Percentiles rank a stretch among this genome's conserved stretches.
Conservation (phyloP, 1,140 invertebrate species). For the Holcopasites calliopsidis region DNA sequence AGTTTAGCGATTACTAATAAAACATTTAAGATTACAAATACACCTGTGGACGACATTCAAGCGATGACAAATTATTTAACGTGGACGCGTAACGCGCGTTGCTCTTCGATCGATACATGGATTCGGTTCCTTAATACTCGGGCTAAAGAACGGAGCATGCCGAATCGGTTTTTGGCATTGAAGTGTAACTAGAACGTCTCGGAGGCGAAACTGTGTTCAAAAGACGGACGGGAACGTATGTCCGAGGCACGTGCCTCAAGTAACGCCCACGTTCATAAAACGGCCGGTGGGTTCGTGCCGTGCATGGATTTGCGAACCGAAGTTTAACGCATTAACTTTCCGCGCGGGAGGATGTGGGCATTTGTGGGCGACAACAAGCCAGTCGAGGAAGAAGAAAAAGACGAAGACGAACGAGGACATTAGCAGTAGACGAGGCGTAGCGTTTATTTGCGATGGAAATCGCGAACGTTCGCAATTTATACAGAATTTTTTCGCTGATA, state of each 20-base stretch:
- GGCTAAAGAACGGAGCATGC: not conserved
- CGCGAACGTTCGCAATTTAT: not conserved
- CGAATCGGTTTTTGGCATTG: constrained; percentile 43
- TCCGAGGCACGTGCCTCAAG: constrained; percentile 70
- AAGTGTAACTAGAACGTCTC: constrained; percentile 46
- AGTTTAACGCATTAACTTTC: constrained; percentile 74
- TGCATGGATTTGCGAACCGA: constrained; percentile 75
- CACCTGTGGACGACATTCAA: not conserved
- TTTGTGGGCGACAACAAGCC: constrained; percentile 64
- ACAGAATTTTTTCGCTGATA: not conserved
- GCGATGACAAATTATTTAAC: not conserved
- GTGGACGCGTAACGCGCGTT: not conserved
- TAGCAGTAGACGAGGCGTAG: not conserved
- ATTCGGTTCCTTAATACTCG: not conserved
- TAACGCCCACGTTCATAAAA: constrained; percentile 75
- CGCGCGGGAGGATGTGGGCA: constrained; percentile 72
- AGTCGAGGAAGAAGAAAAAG: constrained; percentile 3
- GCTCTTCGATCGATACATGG: not conserved
- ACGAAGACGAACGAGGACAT: not conserved
- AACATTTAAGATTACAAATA: not conserved
- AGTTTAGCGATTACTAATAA: not conserved
- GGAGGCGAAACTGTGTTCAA: constrained; percentile 62
- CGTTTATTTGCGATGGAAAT: not conserved
- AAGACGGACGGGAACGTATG: constrained; percentile 59
- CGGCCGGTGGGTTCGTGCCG: constrained; percentile 49